Evolutionary conservation across 2,797 vertebrate species (phyloP).

Genomic region (Luscinia luscinia): DNA sequence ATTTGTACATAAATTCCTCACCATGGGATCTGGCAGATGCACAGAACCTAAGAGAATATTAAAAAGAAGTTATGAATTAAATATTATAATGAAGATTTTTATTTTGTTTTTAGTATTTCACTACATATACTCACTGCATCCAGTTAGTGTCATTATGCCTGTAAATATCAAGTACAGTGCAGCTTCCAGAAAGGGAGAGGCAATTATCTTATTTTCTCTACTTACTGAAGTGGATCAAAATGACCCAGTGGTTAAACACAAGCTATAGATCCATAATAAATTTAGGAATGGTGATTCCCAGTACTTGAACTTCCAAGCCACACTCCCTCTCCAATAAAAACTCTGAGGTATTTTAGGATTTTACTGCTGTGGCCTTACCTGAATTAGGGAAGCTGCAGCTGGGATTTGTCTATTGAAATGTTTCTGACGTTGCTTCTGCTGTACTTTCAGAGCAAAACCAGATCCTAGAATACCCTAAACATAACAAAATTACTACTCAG

Average conservation of each 20-base stretch:
- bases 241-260: background rate
- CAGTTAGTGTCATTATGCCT: too few species aligned
- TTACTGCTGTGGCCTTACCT: conserved; percentile 52
- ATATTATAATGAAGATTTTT: background rate
- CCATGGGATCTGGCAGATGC: background rate
- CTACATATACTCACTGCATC: background rate
- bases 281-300: background rate
- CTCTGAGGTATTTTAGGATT: background rate
- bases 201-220: background rate
- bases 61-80: background rate
- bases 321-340: background rate
- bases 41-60: background rate
- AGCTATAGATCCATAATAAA: background rate
- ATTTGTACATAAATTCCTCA: background rate
- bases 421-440: conserved; percentile 84
- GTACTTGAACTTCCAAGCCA: background rate
- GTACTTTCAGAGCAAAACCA: conserved; percentile 84
- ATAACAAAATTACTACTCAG: background rate
- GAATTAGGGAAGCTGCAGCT: conserved; percentile 80
- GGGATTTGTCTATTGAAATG: conserved; percentile 85
- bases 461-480: conserved; percentile 84
- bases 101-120: background rate
- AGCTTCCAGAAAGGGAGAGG: background rate
- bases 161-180: background rate
- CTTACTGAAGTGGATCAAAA: background rate